Evolutionary conservation across 2,797 vertebrate species (phyloP), one percentile per base, ranked within the genome.

Genomic region (Ispidina lecontei): DNA sequence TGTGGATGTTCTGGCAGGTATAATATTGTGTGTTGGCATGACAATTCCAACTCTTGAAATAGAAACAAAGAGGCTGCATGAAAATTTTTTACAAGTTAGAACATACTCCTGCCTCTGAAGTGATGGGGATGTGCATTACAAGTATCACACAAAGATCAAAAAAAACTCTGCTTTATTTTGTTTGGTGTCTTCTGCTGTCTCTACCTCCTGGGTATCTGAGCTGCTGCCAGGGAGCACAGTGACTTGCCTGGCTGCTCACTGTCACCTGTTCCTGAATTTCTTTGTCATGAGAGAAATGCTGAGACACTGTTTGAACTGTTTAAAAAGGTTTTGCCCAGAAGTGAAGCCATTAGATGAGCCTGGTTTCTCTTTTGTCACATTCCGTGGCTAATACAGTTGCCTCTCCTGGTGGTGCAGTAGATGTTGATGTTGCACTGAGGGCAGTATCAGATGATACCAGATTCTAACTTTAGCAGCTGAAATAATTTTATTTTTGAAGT

Each of bases 1-100:
- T 51, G 44, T 47, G 77, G 70, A 43, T 93, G 65, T 84, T 87
- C 79, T 88, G 79, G 71, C 86, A 84, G 49, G 62, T 78, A 39
- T 21, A 13, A 39, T 31, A 63, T 46, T 73, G 67, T 60, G 33
- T 54, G 67, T 90, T 4, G 44, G 64, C 60, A 58, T 76, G 73
- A 71, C 52, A 67, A 49, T 84, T 88, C 59, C 18, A 39, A 33
- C 11, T 52, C 55, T 63, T 75, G 55, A 70, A 87, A 56, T 72
- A 8, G 83, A 87, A 83, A 78, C 65, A 91, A 62, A 91, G 75
- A 62, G 25, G 18, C 13, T 69, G 39, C 39, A 44, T 2, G 19
- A 69, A 72, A 91, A 7, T n/a, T 11, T 84, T 75, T 47, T 51
- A 1, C 80, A 84, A 86, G 87, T 92, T 70, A 73, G 47, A 78